phyloP scores from a whole-genome alignment of 2,797 vertebrate species.

The Anguilla pacifica region DNA sequence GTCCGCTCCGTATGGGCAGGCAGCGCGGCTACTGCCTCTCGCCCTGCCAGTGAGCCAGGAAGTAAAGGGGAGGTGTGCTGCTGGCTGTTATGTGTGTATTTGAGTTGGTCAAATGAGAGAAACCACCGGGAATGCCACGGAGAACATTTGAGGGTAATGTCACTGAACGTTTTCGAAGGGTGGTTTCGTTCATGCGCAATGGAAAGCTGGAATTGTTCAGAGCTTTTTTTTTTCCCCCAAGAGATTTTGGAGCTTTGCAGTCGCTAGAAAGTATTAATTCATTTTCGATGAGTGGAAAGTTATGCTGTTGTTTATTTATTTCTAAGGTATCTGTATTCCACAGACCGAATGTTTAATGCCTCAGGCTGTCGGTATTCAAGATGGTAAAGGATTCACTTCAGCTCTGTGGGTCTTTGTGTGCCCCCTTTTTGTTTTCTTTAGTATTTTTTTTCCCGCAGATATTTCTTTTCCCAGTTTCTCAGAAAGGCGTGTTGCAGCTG shows the following conservation, averaged over 20 bases:
- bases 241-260: neutral
- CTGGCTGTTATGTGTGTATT: slow-evolving; percentile 29
- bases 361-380: neutral
- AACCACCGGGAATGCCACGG: neutral
- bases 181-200: neutral
- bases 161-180: neutral
- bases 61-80: slow-evolving; percentile 32
- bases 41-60: neutral
- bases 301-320: neutral
- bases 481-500: neutral
- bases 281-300: neutral
- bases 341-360: neutral
- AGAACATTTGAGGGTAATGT: neutral
- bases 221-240: neutral
- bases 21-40: neutral
- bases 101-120: neutral
- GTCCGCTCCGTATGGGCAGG: neutral
- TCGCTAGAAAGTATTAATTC: neutral
- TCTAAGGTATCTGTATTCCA: neutral
- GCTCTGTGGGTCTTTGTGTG: neutral
- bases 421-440: neutral
- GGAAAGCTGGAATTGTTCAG: neutral
- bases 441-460: neutral
- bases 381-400: neutral
- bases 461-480: neutral